phyloP scores from a whole-genome alignment of 1,140 invertebrate species.

The Drosophila virilis region DNA sequence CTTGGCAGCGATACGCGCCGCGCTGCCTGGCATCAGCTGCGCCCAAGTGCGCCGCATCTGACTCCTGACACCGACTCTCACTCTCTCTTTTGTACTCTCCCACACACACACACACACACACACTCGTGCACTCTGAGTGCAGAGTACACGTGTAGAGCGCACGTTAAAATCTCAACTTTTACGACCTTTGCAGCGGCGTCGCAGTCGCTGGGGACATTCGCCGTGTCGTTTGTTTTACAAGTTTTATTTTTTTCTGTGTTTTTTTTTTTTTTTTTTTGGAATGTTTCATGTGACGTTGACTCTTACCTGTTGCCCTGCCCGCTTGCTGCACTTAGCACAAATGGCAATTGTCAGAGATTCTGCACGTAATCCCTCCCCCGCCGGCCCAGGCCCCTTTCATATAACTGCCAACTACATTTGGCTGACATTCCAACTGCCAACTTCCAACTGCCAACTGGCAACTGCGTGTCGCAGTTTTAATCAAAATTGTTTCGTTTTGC shows the following conservation, averaged over 20 bases:
- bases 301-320: constrained; percentile 42
- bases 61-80: constrained; percentile 25
- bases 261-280: constrained; percentile 9
- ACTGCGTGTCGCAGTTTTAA: constrained; percentile 73
- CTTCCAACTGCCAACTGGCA: constrained; percentile 44
- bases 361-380: constrained; percentile 20
- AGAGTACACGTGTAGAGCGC: constrained; percentile 70
- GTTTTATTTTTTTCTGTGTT: constrained; percentile 23
- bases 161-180: constrained; percentile 84
- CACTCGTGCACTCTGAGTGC: constrained; percentile 23
- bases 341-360: constrained; percentile 57
- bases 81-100: constrained; percentile 9
- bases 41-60: constrained; percentile 45
- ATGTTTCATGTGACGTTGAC: constrained; percentile 19
- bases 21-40: constrained; percentile 57
- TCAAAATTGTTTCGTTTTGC: constrained; percentile 73
- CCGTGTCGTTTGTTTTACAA: constrained; percentile 18
- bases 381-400: background rate
- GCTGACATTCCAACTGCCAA: constrained; percentile 40
- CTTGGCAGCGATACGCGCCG: constrained; percentile 47
- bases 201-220: constrained; percentile 19
- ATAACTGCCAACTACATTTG: constrained; percentile 50
- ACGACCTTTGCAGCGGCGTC: constrained; percentile 66
- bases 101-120: constrained; percentile 3
- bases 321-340: constrained; percentile 45